Percentiles rank a stretch among this genome's conserved stretches.
Conservation (phyloP, 2,888 invertebrate species). For the Nephrotoma appendiculata region DNA sequence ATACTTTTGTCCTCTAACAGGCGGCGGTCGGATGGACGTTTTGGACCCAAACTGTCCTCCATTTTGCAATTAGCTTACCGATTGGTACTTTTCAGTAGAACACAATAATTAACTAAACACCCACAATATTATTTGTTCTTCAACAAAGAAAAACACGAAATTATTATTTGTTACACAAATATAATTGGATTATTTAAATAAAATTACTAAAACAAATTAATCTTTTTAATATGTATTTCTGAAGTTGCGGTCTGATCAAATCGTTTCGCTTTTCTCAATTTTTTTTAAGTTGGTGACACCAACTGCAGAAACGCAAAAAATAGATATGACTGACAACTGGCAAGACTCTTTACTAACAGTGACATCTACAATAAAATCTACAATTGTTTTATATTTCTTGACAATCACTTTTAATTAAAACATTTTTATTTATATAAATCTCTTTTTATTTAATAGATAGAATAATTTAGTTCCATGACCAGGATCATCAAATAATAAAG, state of each 20-base stretch:
- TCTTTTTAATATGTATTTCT: not conserved
- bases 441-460: not conserved
- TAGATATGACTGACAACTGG: not conserved
- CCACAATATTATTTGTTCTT: not conserved
- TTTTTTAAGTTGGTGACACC: not conserved
- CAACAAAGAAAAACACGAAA: not conserved
- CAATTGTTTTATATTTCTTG: not conserved
- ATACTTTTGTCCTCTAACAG: constrained; percentile 19
- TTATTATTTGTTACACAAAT: not conserved
- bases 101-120: not conserved
- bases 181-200: not conserved
- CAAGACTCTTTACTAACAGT: not conserved
- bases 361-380: not conserved
- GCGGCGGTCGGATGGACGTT: constrained; percentile 23
- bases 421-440: not conserved
- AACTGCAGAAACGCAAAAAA: not conserved
- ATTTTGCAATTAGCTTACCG: constrained; percentile 16
- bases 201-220: not conserved
- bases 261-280: not conserved
- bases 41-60: constrained; percentile 25
- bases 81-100: not conserved
- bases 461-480: not conserved
- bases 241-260: not conserved
- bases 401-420: not conserved
- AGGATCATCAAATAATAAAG: not conserved